Conservation (phyloP, 2,797 vertebrate species). For the Ptychadena robeensis region DNA sequence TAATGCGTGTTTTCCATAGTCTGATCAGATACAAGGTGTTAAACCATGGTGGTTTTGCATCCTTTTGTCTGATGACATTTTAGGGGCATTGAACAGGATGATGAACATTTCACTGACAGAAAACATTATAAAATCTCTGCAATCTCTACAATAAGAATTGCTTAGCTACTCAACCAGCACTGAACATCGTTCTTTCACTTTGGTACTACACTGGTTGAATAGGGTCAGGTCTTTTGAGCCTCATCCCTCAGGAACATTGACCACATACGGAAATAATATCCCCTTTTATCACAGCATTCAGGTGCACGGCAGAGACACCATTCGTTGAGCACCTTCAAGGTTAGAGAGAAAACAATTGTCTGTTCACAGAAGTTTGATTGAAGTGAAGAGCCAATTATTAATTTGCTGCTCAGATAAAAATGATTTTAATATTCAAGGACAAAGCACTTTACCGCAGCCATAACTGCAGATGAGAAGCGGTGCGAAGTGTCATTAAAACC, state of each 20-base stretch:
- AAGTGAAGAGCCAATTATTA: conserved; percentile 45
- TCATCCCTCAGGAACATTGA: neutral
- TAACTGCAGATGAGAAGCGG: conserved; percentile 48
- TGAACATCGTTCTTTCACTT: neutral
- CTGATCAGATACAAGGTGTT: too few relatives aligned
- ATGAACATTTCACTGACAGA: too few relatives aligned
- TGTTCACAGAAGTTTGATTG: conserved; percentile 28
- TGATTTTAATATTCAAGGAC: conserved; percentile 52
- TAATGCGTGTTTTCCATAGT: too few relatives aligned
- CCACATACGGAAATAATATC: neutral
- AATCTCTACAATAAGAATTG: too few relatives aligned
- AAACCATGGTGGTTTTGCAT: too few relatives aligned
- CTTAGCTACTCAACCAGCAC: too few relatives aligned
- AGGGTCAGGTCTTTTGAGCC: neutral
- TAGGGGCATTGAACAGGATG: neutral
- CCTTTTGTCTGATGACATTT: too few relatives aligned
- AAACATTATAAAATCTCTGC: too few relatives aligned
- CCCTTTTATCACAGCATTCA: neutral
- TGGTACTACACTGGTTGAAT: neutral
- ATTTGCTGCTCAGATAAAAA: conserved; percentile 34
- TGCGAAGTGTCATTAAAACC: conserved; percentile 31
- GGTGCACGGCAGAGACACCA: neutral
- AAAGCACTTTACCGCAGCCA: conserved; percentile 44
- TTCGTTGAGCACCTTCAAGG: conserved; percentile 1
- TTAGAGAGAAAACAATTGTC: conserved; percentile 15